Evolutionary conservation across 2,797 vertebrate genomes (phyloP).

Genomic region (Etheostoma perlongum): DNA sequence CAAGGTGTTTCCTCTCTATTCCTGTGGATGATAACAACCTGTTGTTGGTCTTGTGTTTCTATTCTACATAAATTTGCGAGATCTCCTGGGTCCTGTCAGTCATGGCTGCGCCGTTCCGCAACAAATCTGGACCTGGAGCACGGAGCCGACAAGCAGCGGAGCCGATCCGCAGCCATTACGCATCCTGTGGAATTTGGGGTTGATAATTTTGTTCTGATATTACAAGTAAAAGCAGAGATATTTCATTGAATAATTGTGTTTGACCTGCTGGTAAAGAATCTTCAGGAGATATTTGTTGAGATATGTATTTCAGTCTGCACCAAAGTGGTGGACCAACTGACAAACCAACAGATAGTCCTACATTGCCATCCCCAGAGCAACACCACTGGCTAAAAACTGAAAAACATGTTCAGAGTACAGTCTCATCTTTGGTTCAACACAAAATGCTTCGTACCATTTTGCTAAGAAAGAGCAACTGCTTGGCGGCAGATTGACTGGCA

Average conservation of each 20-base stretch:
- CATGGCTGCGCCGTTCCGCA: too few relatives aligned
- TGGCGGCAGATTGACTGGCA: slow-evolving; percentile 36
- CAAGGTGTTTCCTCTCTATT: too few relatives aligned
- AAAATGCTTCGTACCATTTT: slow-evolving; percentile 10
- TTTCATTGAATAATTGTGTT: background rate
- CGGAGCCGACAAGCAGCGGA: too few relatives aligned
- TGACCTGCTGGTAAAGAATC: background rate
- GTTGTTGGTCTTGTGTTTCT: too few relatives aligned
- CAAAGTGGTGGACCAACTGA: background rate
- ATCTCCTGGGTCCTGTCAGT: too few relatives aligned
- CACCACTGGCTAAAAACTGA: background rate
- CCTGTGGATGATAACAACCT: too few relatives aligned
- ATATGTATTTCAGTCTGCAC: background rate
- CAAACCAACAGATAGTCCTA: too few relatives aligned
- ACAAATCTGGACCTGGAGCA: too few relatives aligned
- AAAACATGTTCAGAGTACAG: background rate
- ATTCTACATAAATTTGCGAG: too few relatives aligned
- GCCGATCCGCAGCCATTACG: too few relatives aligned
- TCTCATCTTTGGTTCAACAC: background rate
- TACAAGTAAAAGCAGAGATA: background rate
- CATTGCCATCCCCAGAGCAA: background rate
- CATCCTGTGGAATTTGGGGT: too few relatives aligned
- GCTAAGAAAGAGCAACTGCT: slow-evolving; percentile 33
- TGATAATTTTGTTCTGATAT: background rate
- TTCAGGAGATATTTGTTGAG: background rate